Evolutionary conservation across 2,888 invertebrate species (phyloP).

Genomic region (Drosophila peninsularis): DNA sequence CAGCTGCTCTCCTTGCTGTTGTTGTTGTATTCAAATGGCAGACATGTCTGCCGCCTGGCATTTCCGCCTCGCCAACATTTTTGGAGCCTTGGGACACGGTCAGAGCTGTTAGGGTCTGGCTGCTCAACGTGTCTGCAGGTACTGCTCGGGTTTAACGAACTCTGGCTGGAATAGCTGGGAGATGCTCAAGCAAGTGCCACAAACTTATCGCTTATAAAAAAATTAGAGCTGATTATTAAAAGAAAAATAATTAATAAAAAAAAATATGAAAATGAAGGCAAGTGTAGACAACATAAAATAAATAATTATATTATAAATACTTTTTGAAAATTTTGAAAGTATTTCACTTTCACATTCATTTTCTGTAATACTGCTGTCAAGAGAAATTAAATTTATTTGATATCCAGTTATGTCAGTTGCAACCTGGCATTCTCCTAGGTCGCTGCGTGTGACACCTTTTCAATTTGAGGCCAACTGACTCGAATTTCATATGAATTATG

Average conservation of each 20-base stretch:
- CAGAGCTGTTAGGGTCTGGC: conserved; percentile 14
- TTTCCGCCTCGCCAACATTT: conserved; percentile 59
- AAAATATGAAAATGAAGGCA: not conserved
- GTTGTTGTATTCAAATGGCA: conserved; percentile 57
- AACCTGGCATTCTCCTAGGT: conserved; percentile 28
- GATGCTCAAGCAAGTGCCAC: not conserved
- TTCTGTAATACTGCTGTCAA: not conserved
- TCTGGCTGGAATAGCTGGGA: not conserved
- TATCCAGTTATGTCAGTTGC: not conserved
- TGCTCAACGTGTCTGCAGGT: conserved; percentile 8
- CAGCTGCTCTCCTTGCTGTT: not conserved
- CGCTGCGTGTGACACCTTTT: conserved; percentile 48
- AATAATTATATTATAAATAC: no score
- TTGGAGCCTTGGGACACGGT: conserved; percentile 46
- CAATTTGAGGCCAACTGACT: conserved; percentile 45
- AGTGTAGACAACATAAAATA: no score
- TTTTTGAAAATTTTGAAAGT: no score
- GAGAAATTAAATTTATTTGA: no score
- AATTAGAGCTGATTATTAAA: not conserved
- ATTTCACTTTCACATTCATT: no score
- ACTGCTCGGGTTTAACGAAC: conserved; percentile 32
- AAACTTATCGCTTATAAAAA: no score
- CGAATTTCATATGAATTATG: conserved; percentile 73
- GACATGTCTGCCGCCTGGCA: conserved; percentile 73
- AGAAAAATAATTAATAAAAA: not conserved